Percentiles rank a stretch among this genome's conserved stretches.
These are phyloP conservation scores for Campylorhamphus procurvoides DNA, from an alignment of 2,113 vertebrate genomes.

Conservation along the genomic window DNA sequence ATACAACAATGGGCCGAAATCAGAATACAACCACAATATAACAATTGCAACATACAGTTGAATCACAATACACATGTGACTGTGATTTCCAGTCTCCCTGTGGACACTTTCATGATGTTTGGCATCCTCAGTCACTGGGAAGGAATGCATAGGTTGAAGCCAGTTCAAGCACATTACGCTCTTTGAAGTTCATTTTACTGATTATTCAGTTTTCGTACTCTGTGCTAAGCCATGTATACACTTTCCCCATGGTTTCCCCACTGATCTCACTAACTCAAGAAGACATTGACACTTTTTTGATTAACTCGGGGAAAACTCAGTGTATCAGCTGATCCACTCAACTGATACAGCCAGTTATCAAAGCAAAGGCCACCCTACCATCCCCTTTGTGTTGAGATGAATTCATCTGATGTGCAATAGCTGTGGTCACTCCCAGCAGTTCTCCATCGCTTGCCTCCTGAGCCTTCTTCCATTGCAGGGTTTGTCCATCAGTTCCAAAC, in stretches of 20 bases:
- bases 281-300: not conserved
- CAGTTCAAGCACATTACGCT: not conserved
- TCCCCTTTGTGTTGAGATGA: not conserved
- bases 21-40: not conserved
- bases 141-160: not conserved
- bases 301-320: not conserved
- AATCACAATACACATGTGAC: not conserved
- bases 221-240: not conserved
- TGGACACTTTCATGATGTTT: not conserved
- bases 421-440: not conserved
- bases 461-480: not conserved
- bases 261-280: not conserved
- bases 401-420: not conserved
- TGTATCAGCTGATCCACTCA: not conserved
- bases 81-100: not conserved
- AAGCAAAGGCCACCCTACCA: not conserved
- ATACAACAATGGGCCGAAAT: not conserved
- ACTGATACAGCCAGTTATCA: not conserved
- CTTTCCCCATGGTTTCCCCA: not conserved
- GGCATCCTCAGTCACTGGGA: not conserved
- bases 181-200: not conserved
- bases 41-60: not conserved
- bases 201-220: not conserved
- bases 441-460: not conserved
- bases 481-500: not conserved